Evolutionary conservation across 2,113 vertebrate genomes (phyloP).

Genomic region (Rhinopomastus cyanomelas): DNA sequence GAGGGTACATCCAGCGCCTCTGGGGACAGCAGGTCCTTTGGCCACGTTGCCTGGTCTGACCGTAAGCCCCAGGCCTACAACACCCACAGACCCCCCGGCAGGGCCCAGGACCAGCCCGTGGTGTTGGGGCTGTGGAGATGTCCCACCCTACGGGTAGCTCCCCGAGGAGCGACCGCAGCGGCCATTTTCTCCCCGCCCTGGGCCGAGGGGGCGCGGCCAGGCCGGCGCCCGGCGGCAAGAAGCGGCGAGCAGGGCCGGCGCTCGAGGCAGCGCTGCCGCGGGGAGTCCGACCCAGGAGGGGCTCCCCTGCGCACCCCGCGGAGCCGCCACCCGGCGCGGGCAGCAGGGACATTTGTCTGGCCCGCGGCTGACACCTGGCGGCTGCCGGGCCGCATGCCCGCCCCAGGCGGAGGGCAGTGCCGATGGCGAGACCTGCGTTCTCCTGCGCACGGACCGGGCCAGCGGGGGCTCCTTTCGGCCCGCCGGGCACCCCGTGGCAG

Average conservation of each 20-base stretch:
- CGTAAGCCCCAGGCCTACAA: fast-evolving
- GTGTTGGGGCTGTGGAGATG: not conserved
- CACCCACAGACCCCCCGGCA: fast-evolving
- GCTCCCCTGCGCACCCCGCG: not conserved
- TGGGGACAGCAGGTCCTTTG: fast-evolving
- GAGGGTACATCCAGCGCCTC: not conserved
- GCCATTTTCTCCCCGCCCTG: not conserved
- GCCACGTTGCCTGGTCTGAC: fast-evolving
- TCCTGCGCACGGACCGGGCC: no score
- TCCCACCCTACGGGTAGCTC: fast-evolving
- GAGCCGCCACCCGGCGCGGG: not conserved
- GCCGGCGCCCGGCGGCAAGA: not conserved
- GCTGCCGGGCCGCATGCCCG: not conserved
- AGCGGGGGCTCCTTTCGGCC: no score
- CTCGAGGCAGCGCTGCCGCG: no score
- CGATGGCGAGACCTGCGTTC: not conserved
- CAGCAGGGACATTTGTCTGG: not conserved
- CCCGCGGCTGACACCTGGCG: conserved; percentile 72
- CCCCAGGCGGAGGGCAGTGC: not conserved
- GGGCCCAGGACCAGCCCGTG: no score
- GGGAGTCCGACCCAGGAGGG: no score
- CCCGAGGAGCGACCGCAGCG: not conserved
- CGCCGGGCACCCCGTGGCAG: not conserved
- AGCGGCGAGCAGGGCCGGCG: fast-evolving
- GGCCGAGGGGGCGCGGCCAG: not conserved